Conservation (phyloP, 2,888 invertebrate genomes). For the Drosophila leonis region DNA sequence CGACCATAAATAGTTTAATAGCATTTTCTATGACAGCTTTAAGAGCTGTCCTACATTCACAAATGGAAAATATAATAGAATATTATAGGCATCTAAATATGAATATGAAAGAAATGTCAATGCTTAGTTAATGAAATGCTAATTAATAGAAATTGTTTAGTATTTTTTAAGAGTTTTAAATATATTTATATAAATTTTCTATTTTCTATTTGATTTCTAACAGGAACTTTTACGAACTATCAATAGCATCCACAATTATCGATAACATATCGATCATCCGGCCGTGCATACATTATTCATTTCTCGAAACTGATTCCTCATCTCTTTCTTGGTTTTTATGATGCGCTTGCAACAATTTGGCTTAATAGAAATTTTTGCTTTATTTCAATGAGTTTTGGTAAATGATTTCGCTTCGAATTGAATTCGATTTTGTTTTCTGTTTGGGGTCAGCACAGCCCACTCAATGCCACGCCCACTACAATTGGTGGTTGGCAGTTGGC, state of each 20-base stretch:
- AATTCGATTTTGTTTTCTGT: constrained; percentile 50
- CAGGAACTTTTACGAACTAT: not conserved
- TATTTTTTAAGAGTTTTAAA: not conserved
- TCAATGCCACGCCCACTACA: constrained; percentile 32
- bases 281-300: constrained; percentile 5
- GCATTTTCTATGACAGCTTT: constrained; percentile 7
- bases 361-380: constrained; percentile 64
- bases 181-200: not conserved
- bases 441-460: constrained; percentile 21
- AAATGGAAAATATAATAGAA: not conserved
- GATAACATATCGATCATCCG: not conserved
- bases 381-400: constrained; percentile 54
- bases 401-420: constrained; percentile 54
- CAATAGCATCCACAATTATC: not conserved
- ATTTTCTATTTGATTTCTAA: not conserved
- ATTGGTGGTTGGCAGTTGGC: constrained; percentile 59
- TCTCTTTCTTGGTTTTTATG: constrained; percentile 30
- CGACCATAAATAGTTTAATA: constrained; percentile 13
- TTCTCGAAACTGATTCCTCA: not conserved
- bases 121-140: not conserved
- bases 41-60: not conserved
- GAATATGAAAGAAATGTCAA: not conserved
- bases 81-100: constrained; percentile 1
- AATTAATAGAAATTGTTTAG: not conserved
- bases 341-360: constrained; percentile 55